phyloP scores from a whole-genome alignment of 2,888 invertebrate species.

The Clanis bilineata region DNA sequence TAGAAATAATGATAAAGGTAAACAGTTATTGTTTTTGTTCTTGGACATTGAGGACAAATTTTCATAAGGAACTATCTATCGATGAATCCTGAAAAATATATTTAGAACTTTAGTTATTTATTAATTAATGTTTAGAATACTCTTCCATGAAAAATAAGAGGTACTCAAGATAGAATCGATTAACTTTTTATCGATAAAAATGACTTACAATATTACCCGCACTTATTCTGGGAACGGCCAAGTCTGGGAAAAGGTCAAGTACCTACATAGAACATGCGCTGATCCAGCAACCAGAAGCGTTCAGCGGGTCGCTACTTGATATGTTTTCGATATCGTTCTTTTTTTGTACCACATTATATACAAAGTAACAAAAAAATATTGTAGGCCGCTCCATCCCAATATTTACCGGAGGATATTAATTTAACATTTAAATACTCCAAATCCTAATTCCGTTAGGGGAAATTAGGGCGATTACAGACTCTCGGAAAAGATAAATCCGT shows the following conservation, averaged over 20 bases:
- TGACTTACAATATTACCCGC: not conserved
- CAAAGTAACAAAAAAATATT: not conserved
- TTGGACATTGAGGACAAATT: no score
- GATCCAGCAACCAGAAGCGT: not conserved
- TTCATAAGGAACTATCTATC: no score
- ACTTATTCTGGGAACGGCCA: not conserved
- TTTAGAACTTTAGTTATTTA: no score
- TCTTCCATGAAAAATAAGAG: not conserved
- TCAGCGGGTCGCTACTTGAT: not conserved
- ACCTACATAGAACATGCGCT: not conserved
- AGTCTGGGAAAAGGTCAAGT: not conserved
- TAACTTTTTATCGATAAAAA: not conserved
- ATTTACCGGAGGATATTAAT: conserved; percentile 52
- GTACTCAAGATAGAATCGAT: not conserved
- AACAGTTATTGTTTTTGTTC: no score
- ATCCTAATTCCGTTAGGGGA: conserved; percentile 57
- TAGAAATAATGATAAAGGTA: no score
- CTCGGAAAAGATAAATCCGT: conserved; percentile 68
- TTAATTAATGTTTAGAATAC: no score
- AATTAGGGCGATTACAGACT: conserved; percentile 69
- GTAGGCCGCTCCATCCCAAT: not conserved
- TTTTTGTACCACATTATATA: not conserved
- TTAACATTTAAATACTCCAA: conserved; percentile 49
- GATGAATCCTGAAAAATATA: no score
- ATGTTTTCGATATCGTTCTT: not conserved